Base-by-base conservation (phyloP, 2,113 vertebrate species). In the Malurus cyaneus region DNA sequence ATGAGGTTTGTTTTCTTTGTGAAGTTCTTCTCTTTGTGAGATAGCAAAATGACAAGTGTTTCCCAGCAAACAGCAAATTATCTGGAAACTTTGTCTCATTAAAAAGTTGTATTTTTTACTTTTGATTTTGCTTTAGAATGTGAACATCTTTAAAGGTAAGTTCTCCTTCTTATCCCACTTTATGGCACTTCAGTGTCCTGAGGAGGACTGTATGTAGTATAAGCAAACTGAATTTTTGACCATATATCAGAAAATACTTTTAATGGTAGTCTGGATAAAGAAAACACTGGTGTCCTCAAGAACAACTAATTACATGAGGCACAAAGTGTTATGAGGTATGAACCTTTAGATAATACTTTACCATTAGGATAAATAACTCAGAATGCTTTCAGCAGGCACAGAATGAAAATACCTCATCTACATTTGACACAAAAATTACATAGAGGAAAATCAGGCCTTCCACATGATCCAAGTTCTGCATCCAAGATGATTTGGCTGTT, bases 1-100 rank as follows among this genome's bases (percentile, higher is more conserved):
- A 12, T 1, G 34, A 88, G 62, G 94, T 94, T 95, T 42, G 34
- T 47, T 95, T 95, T 90, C 80, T 93, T 73, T 0, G 0, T 66
- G 64, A 92, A 76, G 28, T 39, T 39, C 39, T 39, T 39, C 39
- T 39, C 39, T 39, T 39, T 39, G 39, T 28, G 79, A 82, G 66
- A 93, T 25, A 94, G 39, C 18, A 93, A 88, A 94, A 86, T 54
- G 52, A 88, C 34, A 89, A 93, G 28, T 64, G 17, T 44, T 94
- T 95, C 74, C 65, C 10, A 2, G 46, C 8, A 94, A 62, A 69
- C 53, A 88, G 70, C 31, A 94, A 80, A 67, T 87, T 71, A 85
- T 26, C 64, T 66, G 59, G 59, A 80, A 86, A 70, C 21, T 56
- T 89, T 76, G 29, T 60, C 41, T 91, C 41, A 77, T 92, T 91